phyloP scores from a whole-genome alignment of 2,888 invertebrate genomes.

The Hedychridium roseum region DNA sequence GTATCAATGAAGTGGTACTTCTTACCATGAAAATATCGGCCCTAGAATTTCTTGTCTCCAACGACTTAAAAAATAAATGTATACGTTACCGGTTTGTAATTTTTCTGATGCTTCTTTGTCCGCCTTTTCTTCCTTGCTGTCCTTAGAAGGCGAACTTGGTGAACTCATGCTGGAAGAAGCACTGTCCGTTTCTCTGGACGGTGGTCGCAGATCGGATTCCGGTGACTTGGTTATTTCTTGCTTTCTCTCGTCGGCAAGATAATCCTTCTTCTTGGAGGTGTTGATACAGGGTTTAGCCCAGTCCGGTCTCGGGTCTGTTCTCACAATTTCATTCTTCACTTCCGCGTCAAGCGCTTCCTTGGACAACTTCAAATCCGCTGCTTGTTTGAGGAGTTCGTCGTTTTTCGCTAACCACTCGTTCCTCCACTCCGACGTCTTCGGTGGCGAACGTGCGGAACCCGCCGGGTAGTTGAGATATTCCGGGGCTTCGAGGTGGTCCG shows the following conservation, averaged over 20 bases:
- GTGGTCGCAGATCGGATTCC: constrained; percentile 52
- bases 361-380: constrained; percentile 42
- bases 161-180: constrained; percentile 59
- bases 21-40: too few relatives aligned
- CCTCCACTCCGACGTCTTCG: constrained; percentile 58
- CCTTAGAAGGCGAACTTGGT: constrained; percentile 58
- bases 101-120: constrained; percentile 59
- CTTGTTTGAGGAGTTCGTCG: constrained; percentile 53
- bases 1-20: too few relatives aligned
- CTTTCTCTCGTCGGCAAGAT: constrained; percentile 36
- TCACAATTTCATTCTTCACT: constrained; percentile 36
- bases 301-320: constrained; percentile 51
- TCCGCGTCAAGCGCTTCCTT: constrained; percentile 33
- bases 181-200: constrained; percentile 54
- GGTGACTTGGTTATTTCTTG: constrained; percentile 49
- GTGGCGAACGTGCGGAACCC: constrained; percentile 47
- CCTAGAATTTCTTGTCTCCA: too few relatives aligned
- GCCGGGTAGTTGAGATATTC: constrained; percentile 43
- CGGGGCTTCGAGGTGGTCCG: constrained; percentile 43
- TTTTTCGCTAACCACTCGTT: constrained; percentile 59
- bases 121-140: constrained; percentile 59
- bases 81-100: constrained; percentile 52
- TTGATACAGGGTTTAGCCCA: constrained; percentile 54
- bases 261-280: constrained; percentile 44
- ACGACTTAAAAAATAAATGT: too few relatives aligned